Conservation (phyloP, 92 coral and sea anemone genomes). For the Palythoa caribaeorum region DNA sequence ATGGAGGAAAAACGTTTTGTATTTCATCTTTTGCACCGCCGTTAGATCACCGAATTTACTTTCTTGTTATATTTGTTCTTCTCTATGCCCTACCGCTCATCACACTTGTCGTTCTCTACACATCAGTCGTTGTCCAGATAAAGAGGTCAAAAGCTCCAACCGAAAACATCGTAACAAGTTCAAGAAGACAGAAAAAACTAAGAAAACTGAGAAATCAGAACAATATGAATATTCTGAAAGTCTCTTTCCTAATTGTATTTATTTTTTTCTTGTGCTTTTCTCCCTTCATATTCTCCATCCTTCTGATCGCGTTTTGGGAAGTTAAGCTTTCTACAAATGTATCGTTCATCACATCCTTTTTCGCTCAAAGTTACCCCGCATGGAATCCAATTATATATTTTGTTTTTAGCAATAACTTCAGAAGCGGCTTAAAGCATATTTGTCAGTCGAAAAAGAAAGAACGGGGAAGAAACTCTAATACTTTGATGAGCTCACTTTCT, state of each 20-base stretch:
- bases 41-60: slow-evolving; percentile 41
- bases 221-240: slow-evolving; percentile 56
- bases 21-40: slow-evolving; percentile 47
- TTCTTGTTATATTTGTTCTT: slow-evolving; percentile 35
- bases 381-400: slow-evolving; percentile 40
- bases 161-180: slow-evolving; percentile 24
- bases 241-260: slow-evolving; percentile 54
- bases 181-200: slow-evolving; percentile 20
- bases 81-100: slow-evolving; percentile 53
- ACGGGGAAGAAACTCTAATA: neutral
- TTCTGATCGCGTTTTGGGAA: neutral
- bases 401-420: slow-evolving; percentile 30
- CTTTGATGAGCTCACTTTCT: neutral
- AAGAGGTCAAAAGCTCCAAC: slow-evolving; percentile 44
- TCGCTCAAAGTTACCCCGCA: slow-evolving; percentile 35
- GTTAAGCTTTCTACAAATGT: neutral
- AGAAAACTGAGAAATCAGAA: slow-evolving; percentile 33
- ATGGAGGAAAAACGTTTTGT: slow-evolving; percentile 27
- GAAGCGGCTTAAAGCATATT: neutral
- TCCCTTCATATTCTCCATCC: slow-evolving; percentile 34
- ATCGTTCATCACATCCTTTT: neutral
- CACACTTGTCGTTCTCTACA: slow-evolving; percentile 48
- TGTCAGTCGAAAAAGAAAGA: neutral
- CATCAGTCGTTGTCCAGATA: slow-evolving; percentile 45
- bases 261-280: slow-evolving; percentile 66